Evolutionary conservation across 2,888 invertebrate species (phyloP), one percentile per base, ranked within the genome.

Genomic region (Rhagonycha lutea): DNA sequence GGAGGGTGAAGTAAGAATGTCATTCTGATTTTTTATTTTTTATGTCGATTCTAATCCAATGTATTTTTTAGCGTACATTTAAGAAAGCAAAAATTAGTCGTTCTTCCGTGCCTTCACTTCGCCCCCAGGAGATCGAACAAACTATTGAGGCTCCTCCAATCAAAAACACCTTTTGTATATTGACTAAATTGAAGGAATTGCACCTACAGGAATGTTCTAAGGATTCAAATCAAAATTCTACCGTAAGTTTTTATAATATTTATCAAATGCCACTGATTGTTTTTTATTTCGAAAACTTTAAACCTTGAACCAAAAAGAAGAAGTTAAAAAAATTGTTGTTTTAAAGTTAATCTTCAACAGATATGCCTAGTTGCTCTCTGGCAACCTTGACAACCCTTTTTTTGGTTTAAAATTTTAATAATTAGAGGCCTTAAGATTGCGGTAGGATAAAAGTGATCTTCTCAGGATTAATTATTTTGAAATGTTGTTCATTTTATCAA

Each of bases 1-100:
- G 89, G 91, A 91, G 90, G 91, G 90, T 89, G 91, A 91, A 88
- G 91, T 91, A 87, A 89, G 90, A 47, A 47, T 47, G 47, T n/a
- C n/a, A 47, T 47, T n/a, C 2, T n/a, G 5, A n/a, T 88, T 71
- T 62, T 68, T 12, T 14, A 14, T 23, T n/a, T 65, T 71, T 60
- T 24, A 14, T 14, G 7, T 47, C 26, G 10, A 61, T 14, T 26
- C 14, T 14, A 18, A 68, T 61, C 2, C 67, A 23, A n/a, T 12
- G 26, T 47, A n/a, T 69, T 68, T 85, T 85, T 70, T 76, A 87
- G 87, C 84, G 84, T 83, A 83, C 85, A 83, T 83, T 86, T 77
- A 86, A 87, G 80, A 86, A 84, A 84, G 81, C 84, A 72, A 87
- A 87, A 80, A 80, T 83, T 75, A 84, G 81, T 81, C 85, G 84